These are phyloP conservation scores for Prionace glauca DNA, from an alignment of 2,797 vertebrate genomes.

Conservation along the genomic window DNA sequence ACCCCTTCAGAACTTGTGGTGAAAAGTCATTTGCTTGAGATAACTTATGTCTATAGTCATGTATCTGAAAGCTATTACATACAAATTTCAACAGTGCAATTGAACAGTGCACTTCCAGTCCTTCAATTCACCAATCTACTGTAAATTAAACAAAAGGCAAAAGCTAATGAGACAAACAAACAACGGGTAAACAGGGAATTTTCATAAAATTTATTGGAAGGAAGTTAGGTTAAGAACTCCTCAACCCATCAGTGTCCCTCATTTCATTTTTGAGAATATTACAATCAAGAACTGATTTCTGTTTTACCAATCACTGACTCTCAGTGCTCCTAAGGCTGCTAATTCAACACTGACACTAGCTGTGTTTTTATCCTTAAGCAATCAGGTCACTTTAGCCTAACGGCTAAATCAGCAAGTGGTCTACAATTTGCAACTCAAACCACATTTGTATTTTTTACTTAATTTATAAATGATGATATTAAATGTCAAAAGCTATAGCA, in stretches of 20 bases:
- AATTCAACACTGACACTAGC: not conserved
- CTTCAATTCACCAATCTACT: not conserved
- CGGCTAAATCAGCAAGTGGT: not conserved
- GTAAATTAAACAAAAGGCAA: not conserved
- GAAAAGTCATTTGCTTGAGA: not conserved
- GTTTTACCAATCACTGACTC: not conserved
- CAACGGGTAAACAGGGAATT: not conserved
- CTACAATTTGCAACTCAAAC: not conserved
- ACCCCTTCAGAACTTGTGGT: not conserved
- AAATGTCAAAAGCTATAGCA: not conserved
- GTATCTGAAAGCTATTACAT: not conserved
- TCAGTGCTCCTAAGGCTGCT: not conserved
- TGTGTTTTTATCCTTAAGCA: conserved; percentile 19
- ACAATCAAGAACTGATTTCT: not conserved
- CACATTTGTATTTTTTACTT: not conserved
- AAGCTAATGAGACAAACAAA: conserved; percentile 20
- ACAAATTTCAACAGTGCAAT: not conserved
- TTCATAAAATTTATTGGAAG: not conserved
- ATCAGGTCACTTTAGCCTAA: conserved; percentile 22
- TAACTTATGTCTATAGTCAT: too few relatives aligned
- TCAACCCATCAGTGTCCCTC: not conserved
- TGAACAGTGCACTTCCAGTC: not conserved
- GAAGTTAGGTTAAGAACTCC: not conserved
- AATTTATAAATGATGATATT: conserved; percentile 16
- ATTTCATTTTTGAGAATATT: not conserved